phyloP scores from a whole-genome alignment of 2,797 vertebrate species.

The Cottoperca gobio region DNA sequence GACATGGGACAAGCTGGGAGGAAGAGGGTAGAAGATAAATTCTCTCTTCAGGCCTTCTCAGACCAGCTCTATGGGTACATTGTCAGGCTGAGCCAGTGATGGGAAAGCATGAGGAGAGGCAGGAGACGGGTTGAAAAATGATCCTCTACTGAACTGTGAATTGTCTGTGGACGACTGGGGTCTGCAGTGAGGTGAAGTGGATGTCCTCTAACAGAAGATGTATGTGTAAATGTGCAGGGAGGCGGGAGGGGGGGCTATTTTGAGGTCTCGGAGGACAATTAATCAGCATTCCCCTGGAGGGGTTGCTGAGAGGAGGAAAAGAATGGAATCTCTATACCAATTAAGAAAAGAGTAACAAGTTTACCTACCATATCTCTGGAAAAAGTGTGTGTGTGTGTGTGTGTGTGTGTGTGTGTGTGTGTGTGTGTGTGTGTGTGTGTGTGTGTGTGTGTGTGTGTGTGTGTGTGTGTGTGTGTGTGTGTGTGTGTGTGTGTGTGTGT shows the following conservation, averaged over 20 bases:
- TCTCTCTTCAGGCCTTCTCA: slow-evolving; percentile 93
- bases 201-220: slow-evolving; percentile 28
- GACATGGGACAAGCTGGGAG: slow-evolving; percentile 92
- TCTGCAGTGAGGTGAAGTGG: slow-evolving; percentile 28
- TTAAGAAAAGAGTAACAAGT: slow-evolving; percentile 83
- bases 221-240: slow-evolving; percentile 51
- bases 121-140: slow-evolving; percentile 13
- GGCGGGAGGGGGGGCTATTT: slow-evolving; percentile 39
- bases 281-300: slow-evolving; percentile 79
- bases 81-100: slow-evolving; percentile 85
- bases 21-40: slow-evolving; percentile 89
- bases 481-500: not conserved
- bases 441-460: slow-evolving; percentile 28
- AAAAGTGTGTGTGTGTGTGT: slow-evolving; percentile 58
- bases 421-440: slow-evolving; percentile 25
- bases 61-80: slow-evolving; percentile 91
- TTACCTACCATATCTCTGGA: slow-evolving; percentile 73
- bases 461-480: slow-evolving; percentile 30
- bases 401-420: slow-evolving; percentile 27
- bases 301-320: slow-evolving; percentile 76
- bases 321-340: slow-evolving; percentile 80
- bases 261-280: slow-evolving; percentile 73
- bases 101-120: slow-evolving; percentile 24
- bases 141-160: slow-evolving; percentile 31
- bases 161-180: slow-evolving; percentile 6